A percentile compares a stretch with the other conserved stretches of the same genome.
These are phyloP conservation scores for Oligia latruncula DNA, from an alignment of 2,888 invertebrate genomes.

Conservation along the genomic window DNA sequence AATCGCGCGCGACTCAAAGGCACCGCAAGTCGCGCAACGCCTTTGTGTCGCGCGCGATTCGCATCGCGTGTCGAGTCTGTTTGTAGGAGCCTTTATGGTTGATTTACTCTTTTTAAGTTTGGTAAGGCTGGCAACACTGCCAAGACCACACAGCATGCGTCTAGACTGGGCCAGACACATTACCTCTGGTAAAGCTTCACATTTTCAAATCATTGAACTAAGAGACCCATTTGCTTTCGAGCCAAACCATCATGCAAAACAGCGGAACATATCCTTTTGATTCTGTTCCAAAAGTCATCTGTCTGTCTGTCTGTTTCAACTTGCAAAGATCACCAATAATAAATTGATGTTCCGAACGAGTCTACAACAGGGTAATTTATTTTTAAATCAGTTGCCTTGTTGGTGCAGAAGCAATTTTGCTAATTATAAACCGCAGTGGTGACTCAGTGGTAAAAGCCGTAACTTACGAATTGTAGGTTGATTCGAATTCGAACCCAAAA, in stretches of 20 bases:
- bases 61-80: too few species aligned
- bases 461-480: too few species aligned
- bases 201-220: slow-evolving; percentile 12
- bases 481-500: too few species aligned
- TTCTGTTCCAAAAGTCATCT: slow-evolving; percentile 48
- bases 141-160: slow-evolving; percentile 37
- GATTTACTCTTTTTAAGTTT: not conserved
- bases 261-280: slow-evolving; percentile 42
- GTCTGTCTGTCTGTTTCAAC: slow-evolving; percentile 39
- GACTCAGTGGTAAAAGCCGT: too few species aligned
- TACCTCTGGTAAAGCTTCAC: slow-evolving; percentile 7
- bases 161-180: slow-evolving; percentile 33
- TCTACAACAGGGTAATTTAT: not conserved
- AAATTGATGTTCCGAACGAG: slow-evolving; percentile 22
- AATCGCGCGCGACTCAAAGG: too few species aligned
- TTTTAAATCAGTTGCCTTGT: not conserved
- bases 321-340: slow-evolving; percentile 30
- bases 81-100: not conserved
- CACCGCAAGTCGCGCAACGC: too few species aligned
- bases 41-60: too few species aligned
- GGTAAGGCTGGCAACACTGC: not conserved
- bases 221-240: slow-evolving; percentile 37
- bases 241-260: slow-evolving; percentile 35
- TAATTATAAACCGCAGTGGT: not conserved
- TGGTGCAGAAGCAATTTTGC: not conserved